Percentiles rank a stretch among this genome's conserved stretches.
These are phyloP conservation scores for Equus przewalskii DNA, from an alignment of 2,113 vertebrate species.

Conservation along the genomic window DNA sequence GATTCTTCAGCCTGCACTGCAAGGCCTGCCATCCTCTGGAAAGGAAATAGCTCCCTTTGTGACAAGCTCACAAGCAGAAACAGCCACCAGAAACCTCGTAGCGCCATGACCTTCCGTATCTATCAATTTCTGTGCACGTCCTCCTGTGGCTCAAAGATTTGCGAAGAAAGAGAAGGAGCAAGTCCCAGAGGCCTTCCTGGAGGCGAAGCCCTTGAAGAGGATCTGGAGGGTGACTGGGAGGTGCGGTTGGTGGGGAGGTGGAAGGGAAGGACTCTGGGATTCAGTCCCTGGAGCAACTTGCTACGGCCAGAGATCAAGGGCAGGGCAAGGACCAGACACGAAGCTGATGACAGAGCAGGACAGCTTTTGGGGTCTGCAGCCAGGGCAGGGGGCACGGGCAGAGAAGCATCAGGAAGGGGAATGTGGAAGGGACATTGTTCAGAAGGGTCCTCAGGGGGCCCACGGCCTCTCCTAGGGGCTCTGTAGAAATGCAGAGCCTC, in stretches of 20 bases:
- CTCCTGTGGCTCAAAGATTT: not conserved
- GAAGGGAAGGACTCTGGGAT: not conserved
- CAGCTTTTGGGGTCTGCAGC: fast-evolving
- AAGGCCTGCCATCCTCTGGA: not conserved
- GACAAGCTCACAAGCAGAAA: not conserved
- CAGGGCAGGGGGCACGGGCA: not conserved
- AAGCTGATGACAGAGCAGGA: fast-evolving
- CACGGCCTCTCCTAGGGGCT: fast-evolving
- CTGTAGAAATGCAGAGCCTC: not conserved
- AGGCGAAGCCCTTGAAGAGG: not conserved
- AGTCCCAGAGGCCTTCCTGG: not conserved
- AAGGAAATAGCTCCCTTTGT: too few relatives aligned
- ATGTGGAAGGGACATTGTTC: not conserved
- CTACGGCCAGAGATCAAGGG: not conserved
- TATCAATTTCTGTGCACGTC: fast-evolving
- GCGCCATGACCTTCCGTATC: fast-evolving
- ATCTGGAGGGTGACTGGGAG: not conserved
- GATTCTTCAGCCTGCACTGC: too few relatives aligned
- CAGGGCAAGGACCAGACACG: not conserved
- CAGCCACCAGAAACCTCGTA: fast-evolving
- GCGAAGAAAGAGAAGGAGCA: not conserved
- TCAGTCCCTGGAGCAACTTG: not conserved
- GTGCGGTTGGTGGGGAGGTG: fast-evolving
- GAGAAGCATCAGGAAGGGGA: not conserved
- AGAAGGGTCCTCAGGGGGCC: not conserved